Evolutionary conservation across 2,113 vertebrate genomes (phyloP), one percentile per base, ranked within the genome.

Genomic region (Pampusana beccarii): DNA sequence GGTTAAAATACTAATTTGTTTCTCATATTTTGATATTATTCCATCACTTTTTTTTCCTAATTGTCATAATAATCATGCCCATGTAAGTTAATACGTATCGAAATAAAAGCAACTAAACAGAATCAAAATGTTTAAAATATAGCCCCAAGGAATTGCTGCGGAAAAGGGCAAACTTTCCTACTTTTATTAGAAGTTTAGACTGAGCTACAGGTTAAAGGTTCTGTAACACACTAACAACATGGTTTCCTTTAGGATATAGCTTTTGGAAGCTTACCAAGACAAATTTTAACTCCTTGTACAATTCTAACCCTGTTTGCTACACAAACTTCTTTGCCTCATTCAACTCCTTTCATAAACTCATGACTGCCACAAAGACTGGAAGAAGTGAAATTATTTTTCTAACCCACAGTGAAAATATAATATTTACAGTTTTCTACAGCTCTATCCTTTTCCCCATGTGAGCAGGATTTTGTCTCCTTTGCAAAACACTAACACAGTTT

Each of bases 221-320:
- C 86, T 94, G 34, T 92, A 94, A 88, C 86, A 70, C 5, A 81
- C 92, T 92, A 93, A 96, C 85, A 97, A 93, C 44, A 6, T 3
- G 1, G 82, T 88, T 96, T 95, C 93, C 92, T 88, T 90, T 78
- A 94, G 86, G 44, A 77, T 93, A 95, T 96, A 94, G 95, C 11
- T 96, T 92, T 96, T 97, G 95, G 95, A 97, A 71, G 28, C 64
- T 61, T 82, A 94, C 93, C 95, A 96, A 97, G 88, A 96, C 34
- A 97, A 97, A 97, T 93, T 93, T 93, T 93, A 94, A 80, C 92
- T 96, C 79, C 96, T 95, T 92, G 86, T 94, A 90, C 90, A 93
- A 86, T 88, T 93, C 82, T 74, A 94, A 96, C 75, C 34, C 56
- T 95, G 90, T 88, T 88, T 93, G 81, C 79, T 86, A n/a, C 71